Base-by-base conservation (phyloP, 2,797 vertebrate species). In the Falco columbarius region DNA sequence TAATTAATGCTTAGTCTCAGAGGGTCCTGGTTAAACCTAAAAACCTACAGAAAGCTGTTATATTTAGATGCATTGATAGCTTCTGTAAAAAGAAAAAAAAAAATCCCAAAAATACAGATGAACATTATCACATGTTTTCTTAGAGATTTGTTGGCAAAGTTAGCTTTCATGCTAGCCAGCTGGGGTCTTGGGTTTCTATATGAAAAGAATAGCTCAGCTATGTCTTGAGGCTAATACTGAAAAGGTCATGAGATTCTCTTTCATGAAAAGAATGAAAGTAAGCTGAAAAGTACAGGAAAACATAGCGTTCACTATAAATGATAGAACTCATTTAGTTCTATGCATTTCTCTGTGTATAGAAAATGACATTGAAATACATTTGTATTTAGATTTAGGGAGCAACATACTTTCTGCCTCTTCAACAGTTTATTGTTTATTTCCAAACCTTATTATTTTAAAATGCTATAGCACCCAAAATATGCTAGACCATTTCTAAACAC, bases 181-280 rank as follows among this genome's bases (percentile, higher is more conserved):
- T 97, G 94, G 92, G 91, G 94, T 96, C 97, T 95, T 93, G 47
- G 76, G 89, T 95, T 95, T 94, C 93, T 95, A 16, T 96, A 96
- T 91, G 87, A 98, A 97, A 97, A 93, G 86, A 97, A 95, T 90
- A 97, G 95, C 92, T 94, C 93, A 95, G 90, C 88, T 96, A 91
- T 97, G 90, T 97, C 95, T 96, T 91, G 93, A 95, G 95, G 96
- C 94, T 96, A 95, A 95, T 96, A 89, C 93, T 92, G 96, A 95
- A 97, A 97, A 97, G 95, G 95, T 96, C 93, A 95, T 91, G 90
- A 95, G 92, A 95, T 96, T 97, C 90, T 95, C 92, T 97, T 97
- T 96, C 94, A 96, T 93, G 89, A 87, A 93, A 88, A 51, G 67
- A 96, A 96, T 96, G 94, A 96, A 97, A 96, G 91, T 85, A 94